A percentile compares a stretch with the other conserved stretches of the same genome.
Conservation (phyloP, 1,140 invertebrate species). For the Melipona quadrifasciata region DNA sequence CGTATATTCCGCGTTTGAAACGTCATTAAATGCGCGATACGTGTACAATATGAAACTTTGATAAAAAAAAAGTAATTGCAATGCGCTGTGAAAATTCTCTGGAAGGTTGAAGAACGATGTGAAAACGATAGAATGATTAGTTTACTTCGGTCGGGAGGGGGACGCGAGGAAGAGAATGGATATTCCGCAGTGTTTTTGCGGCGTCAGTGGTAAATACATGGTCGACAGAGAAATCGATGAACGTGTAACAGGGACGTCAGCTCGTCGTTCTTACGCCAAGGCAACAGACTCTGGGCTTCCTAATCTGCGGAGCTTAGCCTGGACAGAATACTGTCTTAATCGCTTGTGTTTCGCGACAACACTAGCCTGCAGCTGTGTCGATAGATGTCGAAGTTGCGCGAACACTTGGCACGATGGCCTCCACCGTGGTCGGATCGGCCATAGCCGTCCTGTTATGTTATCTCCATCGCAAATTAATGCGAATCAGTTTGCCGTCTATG, state of each 20-base stretch:
- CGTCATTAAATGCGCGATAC: too few relatives aligned
- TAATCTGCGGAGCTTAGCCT: slow-evolving; percentile 3
- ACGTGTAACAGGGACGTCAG: background rate
- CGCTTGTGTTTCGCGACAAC: slow-evolving; percentile 6
- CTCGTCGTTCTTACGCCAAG: background rate
- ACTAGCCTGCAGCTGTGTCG: background rate
- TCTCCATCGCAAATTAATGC: slow-evolving; percentile 9
- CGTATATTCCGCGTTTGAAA: too few relatives aligned
- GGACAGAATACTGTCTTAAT: background rate
- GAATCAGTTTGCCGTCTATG: background rate
- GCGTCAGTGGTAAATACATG: background rate
- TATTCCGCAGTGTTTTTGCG: background rate
- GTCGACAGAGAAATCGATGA: background rate
- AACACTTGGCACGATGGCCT: slow-evolving; percentile 4
- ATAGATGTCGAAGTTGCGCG: slow-evolving; percentile 9
- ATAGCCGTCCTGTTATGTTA: background rate
- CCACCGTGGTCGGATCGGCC: background rate
- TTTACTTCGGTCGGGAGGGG: background rate
- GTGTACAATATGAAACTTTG: too few relatives aligned
- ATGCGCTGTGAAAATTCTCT: background rate
- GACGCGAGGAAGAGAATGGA: background rate
- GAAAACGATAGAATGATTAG: background rate
- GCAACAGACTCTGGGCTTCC: slow-evolving; percentile 3
- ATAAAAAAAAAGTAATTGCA: too few relatives aligned
- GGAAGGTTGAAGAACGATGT: background rate